These are phyloP conservation scores for Ommatoiulus sabulosus DNA, from an alignment of 2,888 invertebrate genomes.

Conservation along the genomic window DNA sequence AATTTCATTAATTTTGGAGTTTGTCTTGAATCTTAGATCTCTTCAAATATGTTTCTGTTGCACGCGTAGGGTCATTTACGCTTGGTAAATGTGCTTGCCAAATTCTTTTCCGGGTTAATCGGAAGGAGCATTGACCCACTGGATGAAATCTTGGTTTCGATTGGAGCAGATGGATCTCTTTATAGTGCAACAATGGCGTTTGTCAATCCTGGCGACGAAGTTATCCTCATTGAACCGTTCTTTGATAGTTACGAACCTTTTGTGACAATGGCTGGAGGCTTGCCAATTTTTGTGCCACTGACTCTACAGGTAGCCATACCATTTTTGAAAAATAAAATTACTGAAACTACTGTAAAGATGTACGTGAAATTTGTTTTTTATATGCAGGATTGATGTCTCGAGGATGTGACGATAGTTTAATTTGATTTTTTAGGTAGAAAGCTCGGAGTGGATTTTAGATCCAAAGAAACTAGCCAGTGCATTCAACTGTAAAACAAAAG, in stretches of 20 bases:
- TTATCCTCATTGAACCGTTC: constrained; percentile 95
- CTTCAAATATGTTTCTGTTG: constrained; percentile 61
- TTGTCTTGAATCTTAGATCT: not conserved
- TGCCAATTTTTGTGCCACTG: constrained; percentile 87
- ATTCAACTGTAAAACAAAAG: constrained; percentile 91
- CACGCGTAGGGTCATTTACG: constrained; percentile 86
- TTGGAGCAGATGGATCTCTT: constrained; percentile 95
- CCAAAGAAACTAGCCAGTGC: constrained; percentile 80
- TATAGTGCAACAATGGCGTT: constrained; percentile 88
- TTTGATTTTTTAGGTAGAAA: constrained; percentile 65
- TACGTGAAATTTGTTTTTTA: no score
- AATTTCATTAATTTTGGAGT: not conserved
- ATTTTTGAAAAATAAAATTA: no score
- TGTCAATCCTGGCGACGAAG: constrained; percentile 80
- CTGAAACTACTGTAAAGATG: no score
- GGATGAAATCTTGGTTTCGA: constrained; percentile 87
- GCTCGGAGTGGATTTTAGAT: constrained; percentile 86
- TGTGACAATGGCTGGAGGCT: constrained; percentile 88
- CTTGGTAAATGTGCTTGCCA: constrained; percentile 84
- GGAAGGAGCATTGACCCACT: constrained; percentile 81
- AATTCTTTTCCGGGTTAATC: constrained; percentile 85
- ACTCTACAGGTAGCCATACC: constrained; percentile 63
- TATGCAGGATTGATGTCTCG: no score
- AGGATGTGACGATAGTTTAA: no score
- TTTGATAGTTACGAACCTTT: constrained; percentile 98